A percentile compares a stretch with the other conserved stretches of the same genome.
These are phyloP conservation scores for Mizuhopecten yessoensis DNA, from an alignment of 1,140 invertebrate genomes.

Conservation along the genomic window DNA sequence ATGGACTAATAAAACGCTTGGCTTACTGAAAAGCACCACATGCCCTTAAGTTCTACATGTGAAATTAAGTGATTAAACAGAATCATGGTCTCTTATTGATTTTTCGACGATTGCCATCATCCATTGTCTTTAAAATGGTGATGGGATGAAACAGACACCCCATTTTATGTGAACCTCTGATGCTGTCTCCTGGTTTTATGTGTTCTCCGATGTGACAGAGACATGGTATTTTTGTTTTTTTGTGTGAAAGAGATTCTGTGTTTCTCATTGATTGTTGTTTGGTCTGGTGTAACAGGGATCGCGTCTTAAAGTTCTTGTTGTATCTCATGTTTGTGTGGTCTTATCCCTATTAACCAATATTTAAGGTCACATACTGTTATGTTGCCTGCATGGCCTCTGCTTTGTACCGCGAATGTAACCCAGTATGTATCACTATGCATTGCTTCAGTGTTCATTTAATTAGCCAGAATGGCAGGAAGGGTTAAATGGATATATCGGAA, in stretches of 20 bases:
- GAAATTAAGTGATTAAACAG: not conserved
- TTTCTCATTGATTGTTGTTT: not conserved
- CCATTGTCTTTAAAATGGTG: not conserved
- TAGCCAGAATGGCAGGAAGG: not conserved
- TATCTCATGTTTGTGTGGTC: too few species aligned
- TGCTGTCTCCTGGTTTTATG: not conserved
- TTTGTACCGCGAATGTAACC: too few species aligned
- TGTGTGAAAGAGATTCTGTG: not conserved
- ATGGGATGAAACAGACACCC: not conserved
- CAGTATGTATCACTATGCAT: not conserved
- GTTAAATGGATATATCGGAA: not conserved
- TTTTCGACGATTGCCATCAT: not conserved
- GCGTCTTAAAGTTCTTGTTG: too few species aligned
- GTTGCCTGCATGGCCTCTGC: too few species aligned
- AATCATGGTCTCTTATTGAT: not conserved
- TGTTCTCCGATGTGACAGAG: not conserved
- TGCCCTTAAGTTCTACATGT: not conserved
- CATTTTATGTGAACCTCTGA: not conserved
- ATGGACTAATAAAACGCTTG: not conserved
- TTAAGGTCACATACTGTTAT: too few species aligned
- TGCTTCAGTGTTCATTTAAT: not conserved
- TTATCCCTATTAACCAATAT: too few species aligned
- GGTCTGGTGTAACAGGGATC: too few species aligned
- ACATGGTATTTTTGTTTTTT: not conserved
- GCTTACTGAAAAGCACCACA: slow-evolving; percentile 30